Evolutionary conservation across 2,888 invertebrate genomes (phyloP), one percentile per base, ranked within the genome.

Genomic region (Drosophila nigritarsus): DNA sequence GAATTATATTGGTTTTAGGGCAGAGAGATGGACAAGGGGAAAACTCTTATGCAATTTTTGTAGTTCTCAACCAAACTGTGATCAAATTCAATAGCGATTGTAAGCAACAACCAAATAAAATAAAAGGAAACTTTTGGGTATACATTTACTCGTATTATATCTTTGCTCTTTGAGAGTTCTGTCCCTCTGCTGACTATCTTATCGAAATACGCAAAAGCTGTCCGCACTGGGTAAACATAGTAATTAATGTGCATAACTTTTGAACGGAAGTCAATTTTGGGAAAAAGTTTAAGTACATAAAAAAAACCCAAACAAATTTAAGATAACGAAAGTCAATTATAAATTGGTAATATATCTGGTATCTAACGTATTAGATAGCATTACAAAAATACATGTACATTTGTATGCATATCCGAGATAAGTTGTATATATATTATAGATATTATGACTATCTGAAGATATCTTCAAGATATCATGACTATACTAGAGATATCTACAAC

Each of bases 181-280:
- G 18, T 18, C 45, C 11, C 29, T 50, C n/a, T 15, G 20, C 30
- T 27, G 18, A 48, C 56, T 58, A 76, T 65, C 61, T 76, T 61
- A 71, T 62, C 72, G 24, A 18, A 27, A n/a, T 40, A 58, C 24
- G 13, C 20, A 45, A 49, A 27, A 49, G 27, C 5, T n/a, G n/a
- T 24, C 15, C 32, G 9, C 20, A 15, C 13, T 58, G 15, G 11
- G 13, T 20, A 55, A 38, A 50, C 29, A 40, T 29, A 34, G 15
- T 34, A 29, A 45, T 40, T 18, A 53, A 15, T 61, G 29, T 42
- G 45, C 53, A 59, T 29, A 59, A 48, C n/a, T 15, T 42, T 32
- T 32, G 13, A 75, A 11, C 48, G 54, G 42, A 56, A 60, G 38
- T 48, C 3, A n/a, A 20, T 32, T 36, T n/a, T 34, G 13, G n/a